Conservation (phyloP, 2,113 vertebrate species). For the Actenoides lindsayi region DNA sequence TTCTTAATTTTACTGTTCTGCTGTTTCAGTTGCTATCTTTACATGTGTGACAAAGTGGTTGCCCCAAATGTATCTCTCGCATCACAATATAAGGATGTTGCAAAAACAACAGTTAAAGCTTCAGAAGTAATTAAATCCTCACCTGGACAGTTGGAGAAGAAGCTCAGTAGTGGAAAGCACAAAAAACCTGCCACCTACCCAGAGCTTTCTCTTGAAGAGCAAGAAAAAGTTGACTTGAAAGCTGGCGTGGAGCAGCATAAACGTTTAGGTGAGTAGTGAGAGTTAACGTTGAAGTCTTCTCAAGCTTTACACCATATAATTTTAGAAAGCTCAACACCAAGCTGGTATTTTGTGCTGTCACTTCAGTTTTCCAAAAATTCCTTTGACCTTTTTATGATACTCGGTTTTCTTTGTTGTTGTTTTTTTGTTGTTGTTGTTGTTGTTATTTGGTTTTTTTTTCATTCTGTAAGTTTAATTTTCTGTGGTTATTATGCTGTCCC, state of each 20-base stretch:
- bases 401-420: background rate
- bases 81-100: slow-evolving; percentile 76
- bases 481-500: background rate
- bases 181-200: slow-evolving; percentile 77
- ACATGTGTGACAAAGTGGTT: slow-evolving; percentile 97
- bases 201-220: slow-evolving; percentile 79
- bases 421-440: too few relatives aligned
- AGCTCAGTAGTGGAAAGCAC: slow-evolving; percentile 77
- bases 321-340: background rate
- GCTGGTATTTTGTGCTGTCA: background rate
- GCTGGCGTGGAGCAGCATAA: slow-evolving; percentile 57
- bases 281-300: background rate
- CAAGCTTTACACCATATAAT: background rate
- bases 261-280: slow-evolving; percentile 68
- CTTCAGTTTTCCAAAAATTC: background rate
- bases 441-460: background rate
- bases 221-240: slow-evolving; percentile 81
- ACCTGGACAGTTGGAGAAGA: slow-evolving; percentile 82
- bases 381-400: background rate
- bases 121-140: slow-evolving; percentile 80
- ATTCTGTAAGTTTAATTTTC: background rate
- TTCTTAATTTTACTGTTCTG: slow-evolving; percentile 27
- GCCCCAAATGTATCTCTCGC: slow-evolving; percentile 93
- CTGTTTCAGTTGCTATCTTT: slow-evolving; percentile 91
- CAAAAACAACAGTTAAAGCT: slow-evolving; percentile 73